A percentile compares a stretch with the other conserved stretches of the same genome.
Conservation (phyloP, 2,113 vertebrate species). For the Thryonomys swinderianus region DNA sequence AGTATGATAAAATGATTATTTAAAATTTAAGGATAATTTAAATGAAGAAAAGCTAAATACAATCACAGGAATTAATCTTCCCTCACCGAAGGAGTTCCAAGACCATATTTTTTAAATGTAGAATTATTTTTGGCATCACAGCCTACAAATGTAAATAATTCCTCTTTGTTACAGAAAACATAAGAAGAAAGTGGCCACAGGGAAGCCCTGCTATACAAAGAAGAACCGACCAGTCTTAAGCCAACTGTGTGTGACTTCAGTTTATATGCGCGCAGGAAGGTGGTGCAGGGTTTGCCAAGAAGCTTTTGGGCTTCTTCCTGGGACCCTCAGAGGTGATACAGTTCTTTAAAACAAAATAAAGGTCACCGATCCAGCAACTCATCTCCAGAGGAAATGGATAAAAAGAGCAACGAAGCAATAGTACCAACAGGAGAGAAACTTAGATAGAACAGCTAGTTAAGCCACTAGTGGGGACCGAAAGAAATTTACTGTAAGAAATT, state of each 20-base stretch:
- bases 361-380: neutral
- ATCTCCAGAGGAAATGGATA: neutral
- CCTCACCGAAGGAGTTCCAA: neutral
- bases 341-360: slow-evolving; percentile 61
- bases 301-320: neutral
- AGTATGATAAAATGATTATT: neutral
- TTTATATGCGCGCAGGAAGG: neutral
- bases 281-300: neutral
- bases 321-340: neutral
- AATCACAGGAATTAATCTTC: neutral
- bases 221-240: neutral
- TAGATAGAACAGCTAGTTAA: neutral
- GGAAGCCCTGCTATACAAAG: neutral
- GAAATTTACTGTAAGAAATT: slow-evolving; percentile 41
- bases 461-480: neutral
- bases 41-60: neutral
- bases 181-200: neutral
- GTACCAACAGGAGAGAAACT: neutral
- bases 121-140: neutral
- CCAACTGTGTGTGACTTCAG: neutral
- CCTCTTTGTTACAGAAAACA: neutral
- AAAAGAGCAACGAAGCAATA: neutral
- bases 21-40: slow-evolving; percentile 26
- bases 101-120: neutral
- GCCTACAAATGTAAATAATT: neutral